Evolutionary conservation across 2,888 invertebrate genomes (phyloP).

Genomic region (Archips xylosteana): DNA sequence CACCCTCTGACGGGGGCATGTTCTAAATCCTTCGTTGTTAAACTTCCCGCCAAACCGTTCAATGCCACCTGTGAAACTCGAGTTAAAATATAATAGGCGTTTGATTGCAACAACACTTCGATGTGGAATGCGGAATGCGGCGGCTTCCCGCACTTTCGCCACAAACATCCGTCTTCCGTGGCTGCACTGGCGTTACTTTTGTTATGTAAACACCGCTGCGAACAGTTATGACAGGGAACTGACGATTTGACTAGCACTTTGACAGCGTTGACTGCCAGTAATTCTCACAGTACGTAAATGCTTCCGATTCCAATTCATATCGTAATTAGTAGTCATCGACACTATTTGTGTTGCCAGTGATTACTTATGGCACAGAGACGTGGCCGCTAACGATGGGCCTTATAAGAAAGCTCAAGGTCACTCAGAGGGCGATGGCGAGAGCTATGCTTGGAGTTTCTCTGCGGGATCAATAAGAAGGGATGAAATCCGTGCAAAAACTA

Average conservation of each 20-base stretch:
- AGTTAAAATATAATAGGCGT: slow-evolving; percentile 17
- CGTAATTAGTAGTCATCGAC: too few relatives aligned
- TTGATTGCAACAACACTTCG: slow-evolving; percentile 38
- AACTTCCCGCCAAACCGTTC: background rate
- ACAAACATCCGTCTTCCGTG: slow-evolving; percentile 76
- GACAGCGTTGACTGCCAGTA: background rate
- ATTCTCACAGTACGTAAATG: background rate
- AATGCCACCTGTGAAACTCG: background rate
- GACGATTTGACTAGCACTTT: slow-evolving; percentile 5
- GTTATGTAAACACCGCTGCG: slow-evolving; percentile 64
- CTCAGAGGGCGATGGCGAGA: too few relatives aligned
- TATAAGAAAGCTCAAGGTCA: too few relatives aligned
- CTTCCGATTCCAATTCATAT: too few relatives aligned
- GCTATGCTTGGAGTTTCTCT: too few relatives aligned
- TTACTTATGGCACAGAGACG: too few relatives aligned
- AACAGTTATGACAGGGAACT: slow-evolving; percentile 11
- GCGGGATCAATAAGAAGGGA: too few relatives aligned
- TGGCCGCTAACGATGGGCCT: too few relatives aligned
- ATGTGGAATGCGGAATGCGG: slow-evolving; percentile 77
- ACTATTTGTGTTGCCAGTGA: too few relatives aligned
- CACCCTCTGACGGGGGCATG: too few relatives aligned
- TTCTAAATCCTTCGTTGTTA: slow-evolving; percentile 3
- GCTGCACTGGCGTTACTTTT: slow-evolving; percentile 47
- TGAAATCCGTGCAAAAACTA: too few relatives aligned
- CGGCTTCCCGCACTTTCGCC: slow-evolving; percentile 80